Evolutionary conservation across 1,140 invertebrate species (phyloP).

Genomic region (Nomia melanderi): DNA sequence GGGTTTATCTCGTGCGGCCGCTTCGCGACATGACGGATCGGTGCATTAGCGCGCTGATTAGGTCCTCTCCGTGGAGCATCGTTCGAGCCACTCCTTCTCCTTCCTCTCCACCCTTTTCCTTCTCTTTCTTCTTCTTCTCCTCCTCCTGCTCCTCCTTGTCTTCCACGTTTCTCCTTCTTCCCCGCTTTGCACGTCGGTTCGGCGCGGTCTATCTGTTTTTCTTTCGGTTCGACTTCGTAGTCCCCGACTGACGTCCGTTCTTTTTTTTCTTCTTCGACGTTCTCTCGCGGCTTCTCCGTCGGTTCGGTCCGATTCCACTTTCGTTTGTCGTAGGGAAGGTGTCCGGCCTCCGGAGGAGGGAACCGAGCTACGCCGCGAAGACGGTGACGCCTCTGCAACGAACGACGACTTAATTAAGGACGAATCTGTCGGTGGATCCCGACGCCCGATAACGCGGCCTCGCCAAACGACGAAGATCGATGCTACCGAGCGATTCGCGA

Average conservation of each 20-base stretch:
- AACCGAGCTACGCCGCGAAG: not conserved
- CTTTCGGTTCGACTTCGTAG: constrained; percentile 15
- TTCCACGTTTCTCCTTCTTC: not conserved
- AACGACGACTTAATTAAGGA: constrained; percentile 47
- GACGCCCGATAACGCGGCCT: constrained; percentile 23
- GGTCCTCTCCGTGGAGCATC: constrained; percentile 51
- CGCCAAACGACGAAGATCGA: constrained; percentile 29
- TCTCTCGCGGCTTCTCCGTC: not conserved
- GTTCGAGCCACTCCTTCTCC: not conserved
- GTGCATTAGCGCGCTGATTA: constrained; percentile 75
- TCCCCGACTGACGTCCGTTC: not conserved
- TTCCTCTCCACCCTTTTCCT: not conserved
- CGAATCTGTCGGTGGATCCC: constrained; percentile 26
- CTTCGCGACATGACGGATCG: constrained; percentile 73
- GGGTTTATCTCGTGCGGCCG: constrained; percentile 57
- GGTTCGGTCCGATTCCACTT: constrained; percentile 35
- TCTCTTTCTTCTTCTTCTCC: not conserved
- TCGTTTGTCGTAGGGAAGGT: constrained; percentile 34
- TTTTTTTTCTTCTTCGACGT: not conserved
- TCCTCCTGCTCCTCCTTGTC: too few relatives aligned
- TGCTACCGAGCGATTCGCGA: not conserved
- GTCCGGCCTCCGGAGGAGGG: constrained; percentile 9
- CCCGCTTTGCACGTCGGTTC: not conserved
- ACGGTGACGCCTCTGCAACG: constrained; percentile 22
- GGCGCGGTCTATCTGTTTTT: not conserved